Conservation (phyloP, 2,888 invertebrate species). For the Temnothorax ravouxi region DNA sequence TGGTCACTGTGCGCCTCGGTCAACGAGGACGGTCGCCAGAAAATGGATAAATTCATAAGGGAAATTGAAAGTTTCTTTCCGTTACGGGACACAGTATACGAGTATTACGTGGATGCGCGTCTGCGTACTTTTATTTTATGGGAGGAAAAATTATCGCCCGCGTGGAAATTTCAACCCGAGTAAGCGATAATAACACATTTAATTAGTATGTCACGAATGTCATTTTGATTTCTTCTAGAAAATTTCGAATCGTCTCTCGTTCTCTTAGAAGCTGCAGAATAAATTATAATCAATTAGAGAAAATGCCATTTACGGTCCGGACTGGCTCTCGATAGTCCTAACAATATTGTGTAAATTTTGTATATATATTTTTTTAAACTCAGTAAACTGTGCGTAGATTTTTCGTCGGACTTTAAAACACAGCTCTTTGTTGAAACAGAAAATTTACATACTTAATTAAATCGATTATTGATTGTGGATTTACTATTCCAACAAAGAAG, state of each 20-base stretch:
- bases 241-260: neutral
- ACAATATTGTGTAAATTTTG: too few species aligned
- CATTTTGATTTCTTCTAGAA: neutral
- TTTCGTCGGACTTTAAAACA: too few species aligned
- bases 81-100: slow-evolving; percentile 95
- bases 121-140: slow-evolving; percentile 91
- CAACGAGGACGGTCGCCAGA: slow-evolving; percentile 92
- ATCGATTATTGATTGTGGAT: too few species aligned
- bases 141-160: slow-evolving; percentile 92
- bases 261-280: neutral
- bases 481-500: too few species aligned
- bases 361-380: too few species aligned
- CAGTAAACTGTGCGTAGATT: too few species aligned
- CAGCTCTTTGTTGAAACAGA: too few species aligned
- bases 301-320: too few species aligned
- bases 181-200: slow-evolving; percentile 80
- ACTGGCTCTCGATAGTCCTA: too few species aligned
- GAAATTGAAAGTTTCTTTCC: slow-evolving; percentile 94
- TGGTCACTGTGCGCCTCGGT: slow-evolving; percentile 95
- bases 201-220: neutral
- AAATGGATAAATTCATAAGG: slow-evolving; percentile 93
- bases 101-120: slow-evolving; percentile 94
- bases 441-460: too few species aligned
- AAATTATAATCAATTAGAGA: neutral
- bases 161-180: slow-evolving; percentile 91